Percentiles rank a stretch among this genome's conserved stretches.
Evolutionary conservation across 2,888 invertebrate genomes (phyloP).

Genomic region (Tenodera sinensis): DNA sequence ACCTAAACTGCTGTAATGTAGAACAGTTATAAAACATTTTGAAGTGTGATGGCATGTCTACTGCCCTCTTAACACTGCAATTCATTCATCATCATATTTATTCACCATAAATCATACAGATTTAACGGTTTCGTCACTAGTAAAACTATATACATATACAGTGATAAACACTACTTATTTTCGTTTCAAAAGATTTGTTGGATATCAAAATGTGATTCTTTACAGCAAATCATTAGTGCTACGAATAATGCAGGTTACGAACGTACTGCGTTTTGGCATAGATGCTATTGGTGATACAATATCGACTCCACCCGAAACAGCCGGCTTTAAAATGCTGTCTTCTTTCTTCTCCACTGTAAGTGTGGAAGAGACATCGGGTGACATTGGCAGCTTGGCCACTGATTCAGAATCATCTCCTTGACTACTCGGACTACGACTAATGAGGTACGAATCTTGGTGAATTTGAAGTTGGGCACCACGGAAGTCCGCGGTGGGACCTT

Average conservation of each 20-base stretch:
- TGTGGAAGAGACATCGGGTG: constrained; percentile 4
- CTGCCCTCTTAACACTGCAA: too few relatives aligned
- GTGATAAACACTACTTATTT: too few relatives aligned
- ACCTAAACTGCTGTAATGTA: too few relatives aligned
- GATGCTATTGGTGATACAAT: constrained; percentile 43
- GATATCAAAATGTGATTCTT: too few relatives aligned
- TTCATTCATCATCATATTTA: too few relatives aligned
- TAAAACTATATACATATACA: too few relatives aligned
- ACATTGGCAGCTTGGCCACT: constrained; percentile 22
- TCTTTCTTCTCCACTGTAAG: background rate
- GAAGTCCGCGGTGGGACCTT: constrained; percentile 35
- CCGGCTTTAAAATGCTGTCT: constrained; percentile 28
- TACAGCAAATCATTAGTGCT: too few relatives aligned
- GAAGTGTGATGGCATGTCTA: too few relatives aligned
- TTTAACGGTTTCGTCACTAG: too few relatives aligned
- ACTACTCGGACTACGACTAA: constrained; percentile 29
- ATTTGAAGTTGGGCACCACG: constrained; percentile 37
- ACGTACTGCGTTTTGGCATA: constrained; percentile 42
- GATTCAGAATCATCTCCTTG: constrained; percentile 23
- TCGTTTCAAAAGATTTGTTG: too few relatives aligned
- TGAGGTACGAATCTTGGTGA: constrained; percentile 33
- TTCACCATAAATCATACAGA: too few relatives aligned
- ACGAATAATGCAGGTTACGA: background rate
- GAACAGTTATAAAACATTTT: too few relatives aligned
- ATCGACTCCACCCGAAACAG: constrained; percentile 38